Conservation (phyloP, 1,140 invertebrate genomes). For the Bombus polaris region DNA sequence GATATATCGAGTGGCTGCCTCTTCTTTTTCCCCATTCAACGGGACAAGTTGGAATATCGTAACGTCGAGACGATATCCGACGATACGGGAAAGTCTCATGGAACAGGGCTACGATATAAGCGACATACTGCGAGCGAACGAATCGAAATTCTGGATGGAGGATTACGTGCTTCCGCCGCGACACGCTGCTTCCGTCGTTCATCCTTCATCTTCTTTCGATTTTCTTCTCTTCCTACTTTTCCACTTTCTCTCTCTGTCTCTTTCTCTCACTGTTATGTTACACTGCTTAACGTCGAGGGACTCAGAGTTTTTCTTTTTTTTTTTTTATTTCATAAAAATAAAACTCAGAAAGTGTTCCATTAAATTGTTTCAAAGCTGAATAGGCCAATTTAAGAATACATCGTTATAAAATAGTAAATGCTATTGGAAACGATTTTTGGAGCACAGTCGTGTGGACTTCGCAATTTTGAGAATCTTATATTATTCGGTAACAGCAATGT, state of each 20-base stretch:
- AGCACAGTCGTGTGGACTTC: no score
- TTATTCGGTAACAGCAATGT: no score
- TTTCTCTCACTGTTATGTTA: no score
- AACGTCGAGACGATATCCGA: background rate
- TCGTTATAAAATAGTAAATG: no score
- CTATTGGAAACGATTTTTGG: no score
- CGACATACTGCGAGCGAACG: background rate
- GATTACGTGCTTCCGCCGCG: background rate
- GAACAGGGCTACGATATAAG: background rate
- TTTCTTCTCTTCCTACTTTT: background rate
- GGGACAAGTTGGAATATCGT: slow-evolving; percentile 22
- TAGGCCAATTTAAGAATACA: no score
- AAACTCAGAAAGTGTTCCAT: slow-evolving; percentile 2
- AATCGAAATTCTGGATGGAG: slow-evolving; percentile 12
- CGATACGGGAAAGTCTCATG: background rate
- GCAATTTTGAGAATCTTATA: no score
- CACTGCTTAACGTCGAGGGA: no score
- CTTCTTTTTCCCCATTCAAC: background rate
- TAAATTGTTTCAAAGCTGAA: background rate
- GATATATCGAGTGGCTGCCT: slow-evolving; percentile 23
- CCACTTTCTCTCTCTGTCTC: background rate
- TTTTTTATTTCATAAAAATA: background rate
- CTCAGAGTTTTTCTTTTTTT: no score
- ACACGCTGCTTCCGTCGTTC: background rate
- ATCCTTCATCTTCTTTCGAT: background rate